Evolutionary conservation across 2,888 invertebrate species (phyloP).

Genomic region (Girardia tigrina): DNA sequence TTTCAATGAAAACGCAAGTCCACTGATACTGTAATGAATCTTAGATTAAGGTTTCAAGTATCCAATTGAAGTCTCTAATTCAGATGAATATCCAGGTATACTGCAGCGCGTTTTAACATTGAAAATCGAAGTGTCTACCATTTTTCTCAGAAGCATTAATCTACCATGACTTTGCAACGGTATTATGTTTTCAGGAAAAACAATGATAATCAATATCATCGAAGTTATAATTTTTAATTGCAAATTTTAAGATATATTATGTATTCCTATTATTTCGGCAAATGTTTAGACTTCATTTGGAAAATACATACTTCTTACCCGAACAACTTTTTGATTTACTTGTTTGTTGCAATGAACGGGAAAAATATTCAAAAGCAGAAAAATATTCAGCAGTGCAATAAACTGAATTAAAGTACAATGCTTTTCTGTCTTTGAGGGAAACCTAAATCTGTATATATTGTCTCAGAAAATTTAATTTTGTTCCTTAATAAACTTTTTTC

Average conservation of each 20-base stretch:
- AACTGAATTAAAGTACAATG: too few relatives aligned
- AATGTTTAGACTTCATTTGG: slow-evolving; percentile 33
- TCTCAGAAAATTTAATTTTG: too few relatives aligned
- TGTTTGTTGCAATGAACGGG: too few relatives aligned
- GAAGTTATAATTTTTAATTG: slow-evolving; percentile 37
- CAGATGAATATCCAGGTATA: slow-evolving; percentile 38
- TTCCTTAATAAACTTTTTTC: too few relatives aligned
- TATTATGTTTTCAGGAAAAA: slow-evolving; percentile 39
- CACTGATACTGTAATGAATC: slow-evolving; percentile 37
- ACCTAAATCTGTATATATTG: too few relatives aligned
- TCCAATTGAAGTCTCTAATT: slow-evolving; percentile 39
- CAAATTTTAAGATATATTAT: slow-evolving; percentile 36
- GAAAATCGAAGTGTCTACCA: slow-evolving; percentile 40
- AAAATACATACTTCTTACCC: slow-evolving; percentile 34
- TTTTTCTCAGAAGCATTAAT: slow-evolving; percentile 40
- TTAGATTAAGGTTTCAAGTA: slow-evolving; percentile 38
- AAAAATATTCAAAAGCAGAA: too few relatives aligned
- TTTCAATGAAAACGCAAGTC: too few relatives aligned
- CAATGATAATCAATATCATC: slow-evolving; percentile 38
- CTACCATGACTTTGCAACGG: slow-evolving; percentile 41
- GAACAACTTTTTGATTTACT: too few relatives aligned
- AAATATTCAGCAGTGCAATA: too few relatives aligned
- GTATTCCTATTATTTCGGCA: slow-evolving; percentile 37
- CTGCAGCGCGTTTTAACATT: slow-evolving; percentile 39
- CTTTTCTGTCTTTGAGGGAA: too few relatives aligned